These are phyloP conservation scores for Bostrychus sinensis DNA, from an alignment of 2,113 vertebrate genomes.

Conservation along the genomic window DNA sequence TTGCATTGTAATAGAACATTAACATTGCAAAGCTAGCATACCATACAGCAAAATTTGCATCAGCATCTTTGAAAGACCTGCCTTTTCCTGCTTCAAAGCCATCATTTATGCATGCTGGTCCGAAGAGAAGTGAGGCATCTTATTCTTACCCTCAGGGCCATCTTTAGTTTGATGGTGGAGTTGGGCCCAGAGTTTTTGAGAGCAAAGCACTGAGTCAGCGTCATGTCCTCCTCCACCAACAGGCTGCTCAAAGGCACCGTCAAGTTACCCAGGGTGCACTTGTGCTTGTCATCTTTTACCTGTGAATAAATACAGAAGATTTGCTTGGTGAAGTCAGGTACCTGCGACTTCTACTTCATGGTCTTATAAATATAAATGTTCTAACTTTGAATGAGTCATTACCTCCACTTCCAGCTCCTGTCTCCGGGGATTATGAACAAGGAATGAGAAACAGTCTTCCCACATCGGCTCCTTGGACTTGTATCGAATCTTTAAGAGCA, in stretches of 20 bases:
- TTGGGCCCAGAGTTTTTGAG: slow-evolving; percentile 93
- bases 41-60: not conserved
- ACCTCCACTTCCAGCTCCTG: slow-evolving; percentile 97
- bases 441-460: slow-evolving; percentile 95
- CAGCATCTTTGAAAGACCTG: slow-evolving; percentile 14
- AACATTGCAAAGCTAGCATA: not conserved
- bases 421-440: slow-evolving; percentile 91
- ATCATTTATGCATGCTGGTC: not conserved
- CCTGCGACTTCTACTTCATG: not conserved
- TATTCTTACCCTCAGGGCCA: slow-evolving; percentile 88
- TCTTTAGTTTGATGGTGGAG: slow-evolving; percentile 93
- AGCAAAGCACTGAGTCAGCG: slow-evolving; percentile 88
- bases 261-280: slow-evolving; percentile 89
- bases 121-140: not conserved
- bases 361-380: not conserved
- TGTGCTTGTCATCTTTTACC: slow-evolving; percentile 93
- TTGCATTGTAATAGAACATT: not conserved
- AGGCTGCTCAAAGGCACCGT: slow-evolving; percentile 86
- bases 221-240: slow-evolving; percentile 87
- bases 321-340: not conserved
- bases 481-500: slow-evolving; percentile 85
- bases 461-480: slow-evolving; percentile 96
- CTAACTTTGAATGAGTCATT: slow-evolving; percentile 17
- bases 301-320: slow-evolving; percentile 49
- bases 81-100: slow-evolving; percentile 11